These are phyloP conservation scores for Protula sp. DNA, from an alignment of 2,888 invertebrate genomes.

Conservation along the genomic window DNA sequence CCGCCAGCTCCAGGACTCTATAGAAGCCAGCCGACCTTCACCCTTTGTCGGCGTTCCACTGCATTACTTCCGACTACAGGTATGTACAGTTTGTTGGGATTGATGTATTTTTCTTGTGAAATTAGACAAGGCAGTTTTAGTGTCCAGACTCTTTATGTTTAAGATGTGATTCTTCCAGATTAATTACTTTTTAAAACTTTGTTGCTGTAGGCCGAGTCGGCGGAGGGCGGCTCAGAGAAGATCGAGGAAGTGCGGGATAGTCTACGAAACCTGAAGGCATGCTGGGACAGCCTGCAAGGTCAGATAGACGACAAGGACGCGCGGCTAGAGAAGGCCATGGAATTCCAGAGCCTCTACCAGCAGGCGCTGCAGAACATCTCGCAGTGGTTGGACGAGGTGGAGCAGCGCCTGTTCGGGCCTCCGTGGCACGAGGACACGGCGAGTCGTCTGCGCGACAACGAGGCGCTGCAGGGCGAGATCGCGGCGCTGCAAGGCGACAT, in stretches of 20 bases:
- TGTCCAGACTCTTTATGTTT: too few species aligned
- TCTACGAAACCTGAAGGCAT: slow-evolving; percentile 13
- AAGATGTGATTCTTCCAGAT: too few species aligned
- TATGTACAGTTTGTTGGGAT: too few species aligned
- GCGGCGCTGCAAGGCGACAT: slow-evolving; percentile 55
- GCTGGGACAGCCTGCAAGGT: slow-evolving; percentile 17
- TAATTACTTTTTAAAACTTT: too few species aligned
- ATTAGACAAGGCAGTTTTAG: too few species aligned
- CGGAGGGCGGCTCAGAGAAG: too few species aligned
- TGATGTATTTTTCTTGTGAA: too few species aligned
- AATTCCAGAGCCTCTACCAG: slow-evolving; percentile 44
- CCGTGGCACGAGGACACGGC: slow-evolving; percentile 28
- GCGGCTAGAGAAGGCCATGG: slow-evolving; percentile 32
- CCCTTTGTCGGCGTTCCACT: not conserved
- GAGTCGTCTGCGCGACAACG: slow-evolving; percentile 39
- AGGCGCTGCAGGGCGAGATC: slow-evolving; percentile 39
- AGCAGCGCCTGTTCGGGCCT: slow-evolving; percentile 34
- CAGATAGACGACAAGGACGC: slow-evolving; percentile 14
- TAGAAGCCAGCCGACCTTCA: slow-evolving; percentile 18
- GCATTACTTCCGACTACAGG: not conserved
- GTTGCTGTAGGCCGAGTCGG: too few species aligned
- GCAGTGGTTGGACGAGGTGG: slow-evolving; percentile 42
- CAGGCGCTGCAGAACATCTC: slow-evolving; percentile 39
- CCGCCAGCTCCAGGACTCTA: slow-evolving; percentile 24
- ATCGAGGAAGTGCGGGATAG: slow-evolving; percentile 23